These are phyloP conservation scores for Pagetopsis macropterus DNA, from an alignment of 2,797 vertebrate species.

Conservation along the genomic window DNA sequence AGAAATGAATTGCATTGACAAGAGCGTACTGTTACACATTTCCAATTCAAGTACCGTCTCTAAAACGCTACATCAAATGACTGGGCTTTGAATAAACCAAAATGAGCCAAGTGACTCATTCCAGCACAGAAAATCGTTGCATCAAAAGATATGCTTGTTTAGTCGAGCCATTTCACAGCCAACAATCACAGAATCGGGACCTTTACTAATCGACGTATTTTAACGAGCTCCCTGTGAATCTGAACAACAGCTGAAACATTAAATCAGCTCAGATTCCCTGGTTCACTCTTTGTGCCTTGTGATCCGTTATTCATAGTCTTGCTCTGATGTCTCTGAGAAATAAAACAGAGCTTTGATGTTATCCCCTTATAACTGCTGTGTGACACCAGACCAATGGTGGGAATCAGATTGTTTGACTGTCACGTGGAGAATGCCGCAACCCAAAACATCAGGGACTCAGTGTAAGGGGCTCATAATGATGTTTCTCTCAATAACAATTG, in stretches of 20 bases:
- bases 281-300: conserved; percentile 76
- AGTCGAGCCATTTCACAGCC: conserved; percentile 67
- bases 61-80: conserved; percentile 75
- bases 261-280: conserved; percentile 73
- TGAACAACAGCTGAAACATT: conserved; percentile 72
- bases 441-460: conserved; percentile 53
- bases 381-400: conserved; percentile 63
- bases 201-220: conserved; percentile 76
- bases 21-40: conserved; percentile 59
- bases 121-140: conserved; percentile 61
- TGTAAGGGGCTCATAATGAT: conserved; percentile 34
- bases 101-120: conserved; percentile 70
- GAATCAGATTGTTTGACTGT: conserved; percentile 56
- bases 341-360: conserved; percentile 76
- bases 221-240: conserved; percentile 76
- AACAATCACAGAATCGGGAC: conserved; percentile 75
- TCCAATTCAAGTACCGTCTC: conserved; percentile 69
- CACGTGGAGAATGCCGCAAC: conserved; percentile 45
- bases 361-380: conserved; percentile 71
- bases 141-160: conserved; percentile 57
- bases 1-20: conserved; percentile 53
- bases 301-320: conserved; percentile 78
- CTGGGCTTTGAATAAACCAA: conserved; percentile 72
- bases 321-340: conserved; percentile 72
- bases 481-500: conserved; percentile 15